Conservation (phyloP, 2,888 invertebrate species). For the Drosophila parthenogenetica region DNA sequence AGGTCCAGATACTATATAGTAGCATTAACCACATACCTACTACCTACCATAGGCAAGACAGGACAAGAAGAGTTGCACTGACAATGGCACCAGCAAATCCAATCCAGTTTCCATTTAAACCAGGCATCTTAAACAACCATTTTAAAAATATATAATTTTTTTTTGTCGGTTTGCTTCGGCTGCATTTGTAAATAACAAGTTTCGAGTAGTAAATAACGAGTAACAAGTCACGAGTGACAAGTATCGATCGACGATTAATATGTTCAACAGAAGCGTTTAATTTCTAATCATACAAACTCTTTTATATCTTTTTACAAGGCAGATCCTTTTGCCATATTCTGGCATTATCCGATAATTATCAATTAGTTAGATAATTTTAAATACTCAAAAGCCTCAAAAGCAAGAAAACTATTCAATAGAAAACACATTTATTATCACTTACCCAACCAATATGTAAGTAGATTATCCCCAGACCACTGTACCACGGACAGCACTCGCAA, state of each 20-base stretch:
- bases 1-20: constrained; percentile 15
- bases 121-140: constrained; percentile 15
- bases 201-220: constrained; percentile 24
- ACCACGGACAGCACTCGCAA: constrained; percentile 45
- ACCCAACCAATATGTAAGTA: constrained; percentile 32
- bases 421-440: constrained; percentile 21
- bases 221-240: constrained; percentile 9
- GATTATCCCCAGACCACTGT: constrained; percentile 46
- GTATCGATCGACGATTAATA: neutral
- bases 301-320: neutral
- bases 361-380: constrained; percentile 60
- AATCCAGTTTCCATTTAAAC: neutral
- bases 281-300: constrained; percentile 26
- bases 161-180: constrained; percentile 23
- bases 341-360: constrained; percentile 17
- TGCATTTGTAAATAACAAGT: constrained; percentile 56
- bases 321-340: constrained; percentile 17
- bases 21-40: constrained; percentile 10
- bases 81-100: constrained; percentile 28
- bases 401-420: constrained; percentile 29
- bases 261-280: constrained; percentile 13
- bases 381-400: constrained; percentile 14
- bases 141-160: constrained; percentile 1
- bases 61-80: constrained; percentile 28
- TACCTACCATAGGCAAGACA: constrained; percentile 11